Percentiles rank a stretch among this genome's conserved stretches.
Evolutionary conservation across 2,797 vertebrate genomes (phyloP).

Genomic region (Acipenser ruthenus): DNA sequence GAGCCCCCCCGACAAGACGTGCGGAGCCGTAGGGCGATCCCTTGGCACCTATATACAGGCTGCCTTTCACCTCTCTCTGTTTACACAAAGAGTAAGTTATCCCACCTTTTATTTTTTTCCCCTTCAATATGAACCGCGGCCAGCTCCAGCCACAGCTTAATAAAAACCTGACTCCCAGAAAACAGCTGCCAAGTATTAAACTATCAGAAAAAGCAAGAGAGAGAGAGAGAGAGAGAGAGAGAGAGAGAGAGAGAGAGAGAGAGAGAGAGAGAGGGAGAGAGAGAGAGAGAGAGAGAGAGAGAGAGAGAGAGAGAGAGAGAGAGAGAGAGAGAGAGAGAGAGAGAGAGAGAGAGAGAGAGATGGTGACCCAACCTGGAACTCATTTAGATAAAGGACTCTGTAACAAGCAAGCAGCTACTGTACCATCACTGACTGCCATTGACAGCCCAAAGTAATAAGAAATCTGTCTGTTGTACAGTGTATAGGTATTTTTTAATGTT

Average conservation of each 20-base stretch:
- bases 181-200: conserved; percentile 30
- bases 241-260: conserved; percentile 23
- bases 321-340: conserved; percentile 39
- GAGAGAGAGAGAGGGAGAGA: conserved; percentile 8
- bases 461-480: not conserved
- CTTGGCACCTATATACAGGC: conserved; percentile 68
- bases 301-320: conserved; percentile 20
- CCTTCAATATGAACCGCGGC: conserved; percentile 63
- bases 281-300: conserved; percentile 22
- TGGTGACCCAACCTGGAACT: conserved; percentile 40
- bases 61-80: conserved; percentile 78
- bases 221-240: conserved; percentile 40
- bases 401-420: conserved; percentile 64
- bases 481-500: not conserved
- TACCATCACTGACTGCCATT: conserved; percentile 62
- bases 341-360: conserved; percentile 13
- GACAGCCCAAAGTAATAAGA: conserved; percentile 47
- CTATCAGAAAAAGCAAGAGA: conserved; percentile 16
- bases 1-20: conserved; percentile 56
- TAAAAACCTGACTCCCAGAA: conserved; percentile 50
- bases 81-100: conserved; percentile 89
- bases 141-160: conserved; percentile 58
- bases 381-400: conserved; percentile 64
- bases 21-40: conserved; percentile 73
- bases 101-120: conserved; percentile 40